Evolutionary conservation across 2,113 vertebrate species (phyloP).

Genomic region (Bettongia penicillata): DNA sequence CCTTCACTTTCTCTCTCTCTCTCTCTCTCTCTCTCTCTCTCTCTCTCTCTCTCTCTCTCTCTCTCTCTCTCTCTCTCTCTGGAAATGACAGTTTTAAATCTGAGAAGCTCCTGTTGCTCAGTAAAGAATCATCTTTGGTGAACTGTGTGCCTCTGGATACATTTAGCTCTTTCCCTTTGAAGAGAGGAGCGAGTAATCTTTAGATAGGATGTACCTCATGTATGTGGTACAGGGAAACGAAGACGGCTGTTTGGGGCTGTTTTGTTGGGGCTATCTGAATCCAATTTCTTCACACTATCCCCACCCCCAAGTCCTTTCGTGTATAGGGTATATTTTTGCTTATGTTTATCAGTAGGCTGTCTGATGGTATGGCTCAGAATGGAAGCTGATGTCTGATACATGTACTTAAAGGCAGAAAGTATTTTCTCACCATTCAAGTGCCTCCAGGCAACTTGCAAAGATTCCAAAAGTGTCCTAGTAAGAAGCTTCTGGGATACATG

Average conservation of each 20-base stretch:
- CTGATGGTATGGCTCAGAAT: background rate
- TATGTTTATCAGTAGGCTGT: constrained; percentile 8
- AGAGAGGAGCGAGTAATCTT: constrained; percentile 18
- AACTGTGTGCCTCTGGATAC: background rate
- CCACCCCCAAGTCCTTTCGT: background rate
- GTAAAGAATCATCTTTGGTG: background rate
- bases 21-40: no score
- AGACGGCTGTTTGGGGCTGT: background rate
- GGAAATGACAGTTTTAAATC: background rate
- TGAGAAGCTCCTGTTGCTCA: background rate
- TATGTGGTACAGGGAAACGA: constrained; percentile 8
- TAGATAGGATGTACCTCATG: background rate
- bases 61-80: background rate
- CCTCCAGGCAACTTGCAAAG: constrained; percentile 7
- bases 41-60: no score
- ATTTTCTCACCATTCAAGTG: background rate
- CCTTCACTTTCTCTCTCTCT: no score
- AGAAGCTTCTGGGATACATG: background rate
- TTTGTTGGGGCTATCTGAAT: constrained; percentile 45
- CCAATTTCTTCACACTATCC: background rate
- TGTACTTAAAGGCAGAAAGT: constrained; percentile 4
- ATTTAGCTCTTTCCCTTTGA: constrained; percentile 35
- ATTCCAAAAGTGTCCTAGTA: background rate
- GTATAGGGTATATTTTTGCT: constrained; percentile 7
- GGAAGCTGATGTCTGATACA: background rate